Base-by-base conservation (phyloP, 1,140 invertebrate genomes). In the Diachasma alloeum region DNA sequence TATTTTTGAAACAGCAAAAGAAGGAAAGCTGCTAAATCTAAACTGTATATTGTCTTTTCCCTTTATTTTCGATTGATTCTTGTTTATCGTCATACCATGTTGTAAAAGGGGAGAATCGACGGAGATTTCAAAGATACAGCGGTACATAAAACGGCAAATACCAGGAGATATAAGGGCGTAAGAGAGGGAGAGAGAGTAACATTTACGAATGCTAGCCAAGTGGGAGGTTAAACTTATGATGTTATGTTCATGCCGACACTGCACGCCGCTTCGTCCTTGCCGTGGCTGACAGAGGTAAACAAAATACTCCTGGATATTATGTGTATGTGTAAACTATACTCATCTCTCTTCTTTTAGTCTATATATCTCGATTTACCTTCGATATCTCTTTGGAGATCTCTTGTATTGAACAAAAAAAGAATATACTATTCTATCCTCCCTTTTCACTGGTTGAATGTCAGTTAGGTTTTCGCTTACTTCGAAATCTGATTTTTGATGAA, bases 221-320 rank as follows among this genome's bases (percentile, higher is more conserved):
- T 72, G 68, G 76, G 73, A 75, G 46, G 70, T 79, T 83, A 83
- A 84, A 83, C 75, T 80, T 72, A 73, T 77, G 70, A 82, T 78
- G 84, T 85, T 85, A 85, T 80, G 82, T 78, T 79, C 79, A 80
- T 82, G 81, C 80, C 80, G 78, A 82, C 83, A 81, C 73, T 73
- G 68, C 72, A 75, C 53, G 74, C 73, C 46, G 72, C 66, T 56
- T 80, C 78, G 67, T 75, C 76, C 63, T 76, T 72, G 74, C 37
- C 59, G 72, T 17, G 22, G 5, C 11, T 31, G 11, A 42, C 39
- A 67, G n/a, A 75, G 19, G 22, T 11, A 59, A 59, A 59, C 53
- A 10, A 59, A 59, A 59, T 48, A 59, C 53, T 59, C 53, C 53
- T 59, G 22, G 53, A 59, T 26, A 59, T 59, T 11, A 26, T 26